Evolutionary conservation across 1,140 invertebrate species (phyloP).

Genomic region (Heliothis subflexa): DNA sequence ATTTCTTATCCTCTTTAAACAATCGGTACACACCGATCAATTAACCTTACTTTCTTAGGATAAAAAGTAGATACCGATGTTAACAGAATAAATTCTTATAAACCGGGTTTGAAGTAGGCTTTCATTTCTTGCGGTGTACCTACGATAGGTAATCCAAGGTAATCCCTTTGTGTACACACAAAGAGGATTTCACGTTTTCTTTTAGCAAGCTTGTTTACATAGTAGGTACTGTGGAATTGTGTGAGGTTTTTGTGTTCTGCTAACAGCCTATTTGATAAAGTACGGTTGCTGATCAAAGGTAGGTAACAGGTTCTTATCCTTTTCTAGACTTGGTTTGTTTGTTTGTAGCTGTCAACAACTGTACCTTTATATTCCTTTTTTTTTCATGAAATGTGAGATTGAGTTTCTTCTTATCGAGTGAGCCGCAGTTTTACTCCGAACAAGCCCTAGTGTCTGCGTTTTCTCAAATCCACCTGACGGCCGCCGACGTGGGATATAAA

Average conservation of each 20-base stretch:
- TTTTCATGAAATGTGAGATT: too few relatives aligned
- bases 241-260: slow-evolving; percentile 1
- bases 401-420: too few relatives aligned
- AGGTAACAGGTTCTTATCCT: background rate
- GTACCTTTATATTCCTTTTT: too few relatives aligned
- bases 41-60: background rate
- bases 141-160: slow-evolving; percentile 19
- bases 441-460: too few relatives aligned
- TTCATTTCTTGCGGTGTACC: slow-evolving; percentile 13
- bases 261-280: background rate
- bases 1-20: too few relatives aligned
- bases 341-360: background rate
- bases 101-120: slow-evolving; percentile 16
- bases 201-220: background rate
- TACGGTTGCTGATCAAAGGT: background rate
- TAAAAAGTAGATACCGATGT: background rate
- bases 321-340: background rate
- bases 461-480: too few relatives aligned
- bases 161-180: slow-evolving; percentile 14
- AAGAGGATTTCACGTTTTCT: slow-evolving; percentile 20
- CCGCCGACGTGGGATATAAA: too few relatives aligned
- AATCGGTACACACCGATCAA: too few relatives aligned
- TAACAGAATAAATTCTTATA: slow-evolving; percentile 2
- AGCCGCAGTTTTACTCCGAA: too few relatives aligned
- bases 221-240: background rate